Evolutionary conservation across 2,797 vertebrate species (phyloP).

Genomic region (Leptoclinus maculatus): DNA sequence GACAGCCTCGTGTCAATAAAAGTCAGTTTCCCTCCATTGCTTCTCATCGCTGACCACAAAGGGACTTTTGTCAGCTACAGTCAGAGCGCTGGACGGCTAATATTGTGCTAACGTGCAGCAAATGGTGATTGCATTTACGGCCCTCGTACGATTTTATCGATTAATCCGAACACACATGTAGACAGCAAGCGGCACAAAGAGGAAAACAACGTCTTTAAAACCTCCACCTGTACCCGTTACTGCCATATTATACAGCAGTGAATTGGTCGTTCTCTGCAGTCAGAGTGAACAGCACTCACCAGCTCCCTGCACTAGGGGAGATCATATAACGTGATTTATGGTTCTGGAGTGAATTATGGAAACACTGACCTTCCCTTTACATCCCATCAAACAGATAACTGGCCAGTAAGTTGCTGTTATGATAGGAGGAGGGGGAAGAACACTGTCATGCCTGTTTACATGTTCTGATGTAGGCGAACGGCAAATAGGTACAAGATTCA

Average conservation of each 20-base stretch:
- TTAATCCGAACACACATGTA: constrained; percentile 25
- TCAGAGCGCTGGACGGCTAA: constrained; percentile 38
- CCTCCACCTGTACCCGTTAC: constrained; percentile 51
- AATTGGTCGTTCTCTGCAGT: constrained; percentile 56
- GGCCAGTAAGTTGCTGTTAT: constrained; percentile 79
- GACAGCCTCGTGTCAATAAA: constrained; percentile 82
- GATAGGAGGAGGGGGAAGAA: constrained; percentile 58
- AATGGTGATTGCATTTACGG: constrained; percentile 31
- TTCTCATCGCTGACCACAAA: constrained; percentile 72
- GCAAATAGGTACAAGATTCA: constrained; percentile 63
- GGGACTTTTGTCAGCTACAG: constrained; percentile 67
- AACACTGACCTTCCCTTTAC: constrained; percentile 83
- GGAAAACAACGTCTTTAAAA: constrained; percentile 56
- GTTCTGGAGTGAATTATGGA: constrained; percentile 80
- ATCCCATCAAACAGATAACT: constrained; percentile 82
- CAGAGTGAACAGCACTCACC: constrained; percentile 39
- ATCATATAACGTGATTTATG: constrained; percentile 82
- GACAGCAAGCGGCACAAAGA: not conserved
- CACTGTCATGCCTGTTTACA: constrained; percentile 68
- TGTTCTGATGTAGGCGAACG: constrained; percentile 54
- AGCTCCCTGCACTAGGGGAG: constrained; percentile 33
- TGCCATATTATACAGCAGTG: constrained; percentile 50
- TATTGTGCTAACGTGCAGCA: constrained; percentile 53
- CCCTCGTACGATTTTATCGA: constrained; percentile 19
- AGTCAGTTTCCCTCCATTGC: constrained; percentile 80